phyloP scores from a whole-genome alignment of 2,113 vertebrate species.

The Telmatochromis brachygnathus region DNA sequence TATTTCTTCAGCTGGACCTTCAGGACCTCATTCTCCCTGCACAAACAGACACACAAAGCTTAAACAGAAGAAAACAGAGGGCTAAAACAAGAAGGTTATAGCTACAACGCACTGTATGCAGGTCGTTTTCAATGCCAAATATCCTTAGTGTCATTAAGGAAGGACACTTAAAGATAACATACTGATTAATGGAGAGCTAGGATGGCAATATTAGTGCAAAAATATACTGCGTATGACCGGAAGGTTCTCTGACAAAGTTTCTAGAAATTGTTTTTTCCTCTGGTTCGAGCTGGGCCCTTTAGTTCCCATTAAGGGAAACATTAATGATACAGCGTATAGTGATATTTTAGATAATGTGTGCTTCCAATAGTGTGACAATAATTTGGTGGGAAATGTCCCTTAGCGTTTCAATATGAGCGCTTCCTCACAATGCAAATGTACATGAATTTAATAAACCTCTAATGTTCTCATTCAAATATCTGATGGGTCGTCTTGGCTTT shows the following conservation, averaged over 20 bases:
- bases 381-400: background rate
- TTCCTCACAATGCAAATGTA: background rate
- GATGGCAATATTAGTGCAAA: background rate
- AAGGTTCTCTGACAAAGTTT: background rate
- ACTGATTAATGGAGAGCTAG: background rate
- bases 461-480: background rate
- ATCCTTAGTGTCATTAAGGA: background rate
- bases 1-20: slow-evolving; percentile 99
- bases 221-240: background rate
- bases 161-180: background rate
- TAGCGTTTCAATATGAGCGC: background rate
- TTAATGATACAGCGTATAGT: background rate
- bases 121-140: background rate
- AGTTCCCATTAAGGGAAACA: background rate
- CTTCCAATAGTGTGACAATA: background rate
- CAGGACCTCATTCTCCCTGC: slow-evolving; percentile 96
- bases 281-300: background rate
- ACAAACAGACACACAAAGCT: slow-evolving; percentile 15
- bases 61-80: background rate
- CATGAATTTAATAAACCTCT: background rate
- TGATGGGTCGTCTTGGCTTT: background rate
- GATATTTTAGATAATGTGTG: background rate
- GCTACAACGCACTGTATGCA: background rate
- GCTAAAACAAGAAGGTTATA: background rate
- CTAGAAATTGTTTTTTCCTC: background rate